These are phyloP conservation scores for Melinaea marsaeus DNA, from an alignment of 2,888 invertebrate genomes.

Conservation along the genomic window DNA sequence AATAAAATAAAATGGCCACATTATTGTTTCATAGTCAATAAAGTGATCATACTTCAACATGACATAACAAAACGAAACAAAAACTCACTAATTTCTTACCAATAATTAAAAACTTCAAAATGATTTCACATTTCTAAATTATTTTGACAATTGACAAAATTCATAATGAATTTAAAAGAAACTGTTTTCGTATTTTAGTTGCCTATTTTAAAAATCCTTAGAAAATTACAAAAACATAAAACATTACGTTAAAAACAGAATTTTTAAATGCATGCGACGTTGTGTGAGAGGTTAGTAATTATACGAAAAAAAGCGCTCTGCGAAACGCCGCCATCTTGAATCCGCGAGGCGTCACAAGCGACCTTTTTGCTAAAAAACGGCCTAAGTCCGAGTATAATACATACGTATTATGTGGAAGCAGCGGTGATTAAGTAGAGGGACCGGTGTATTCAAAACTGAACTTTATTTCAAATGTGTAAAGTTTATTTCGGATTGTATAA, in stretches of 20 bases:
- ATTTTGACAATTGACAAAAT: too few relatives aligned
- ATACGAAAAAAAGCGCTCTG: conserved; percentile 34
- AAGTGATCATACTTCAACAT: too few relatives aligned
- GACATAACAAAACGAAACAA: too few relatives aligned
- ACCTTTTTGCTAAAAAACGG: conserved; percentile 61
- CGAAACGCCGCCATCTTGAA: conserved; percentile 66
- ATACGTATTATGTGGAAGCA: conserved; percentile 64
- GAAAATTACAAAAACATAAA: conserved; percentile 27
- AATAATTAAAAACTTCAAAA: too few relatives aligned
- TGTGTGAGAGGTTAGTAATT: conserved; percentile 34
- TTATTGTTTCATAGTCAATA: too few relatives aligned
- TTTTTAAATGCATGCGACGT: conserved; percentile 33
- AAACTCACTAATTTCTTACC: too few relatives aligned
- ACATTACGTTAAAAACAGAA: conserved; percentile 28
- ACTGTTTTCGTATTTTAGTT: conserved; percentile 5
- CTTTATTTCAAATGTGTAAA: conserved; percentile 34
- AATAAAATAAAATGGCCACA: neutral
- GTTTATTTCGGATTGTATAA: conserved; percentile 37
- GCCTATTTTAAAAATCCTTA: conserved; percentile 19
- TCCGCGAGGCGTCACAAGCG: conserved; percentile 70
- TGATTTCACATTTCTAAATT: too few relatives aligned
- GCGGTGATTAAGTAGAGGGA: conserved; percentile 63
- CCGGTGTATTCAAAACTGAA: conserved; percentile 35
- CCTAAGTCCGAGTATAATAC: conserved; percentile 68
- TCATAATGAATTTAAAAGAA: too few relatives aligned